Percentiles rank a stretch among this genome's conserved stretches.
Conservation (phyloP, 2,888 invertebrate species). For the Anarsia innoxiella region DNA sequence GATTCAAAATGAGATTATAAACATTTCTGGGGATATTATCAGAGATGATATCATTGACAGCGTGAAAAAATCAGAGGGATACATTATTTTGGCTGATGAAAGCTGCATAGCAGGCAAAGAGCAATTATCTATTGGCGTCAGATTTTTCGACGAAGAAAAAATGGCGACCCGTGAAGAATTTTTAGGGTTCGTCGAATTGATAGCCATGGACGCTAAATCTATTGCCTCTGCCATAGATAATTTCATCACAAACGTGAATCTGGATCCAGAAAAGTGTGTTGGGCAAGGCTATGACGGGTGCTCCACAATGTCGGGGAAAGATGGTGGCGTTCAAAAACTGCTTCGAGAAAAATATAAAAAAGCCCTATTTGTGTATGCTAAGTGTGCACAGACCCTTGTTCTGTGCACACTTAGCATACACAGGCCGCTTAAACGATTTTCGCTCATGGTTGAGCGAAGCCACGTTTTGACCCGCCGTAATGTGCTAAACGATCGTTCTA, state of each 20-base stretch:
- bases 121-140: conserved; percentile 11
- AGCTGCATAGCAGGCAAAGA: conserved; percentile 11
- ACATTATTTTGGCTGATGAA: conserved; percentile 15
- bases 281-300: conserved; percentile 15
- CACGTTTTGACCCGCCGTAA: too few species aligned
- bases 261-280: conserved; percentile 8
- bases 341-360: conserved; percentile 8
- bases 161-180: conserved; percentile 13
- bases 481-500: too few species aligned
- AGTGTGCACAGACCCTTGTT: too few species aligned
- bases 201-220: conserved; percentile 6
- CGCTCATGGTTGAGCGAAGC: too few species aligned
- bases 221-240: conserved; percentile 13
- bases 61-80: conserved; percentile 5
- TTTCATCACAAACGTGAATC: conserved; percentile 12
- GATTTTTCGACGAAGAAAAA: conserved; percentile 16
- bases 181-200: conserved; percentile 13
- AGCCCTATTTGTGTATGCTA: too few species aligned
- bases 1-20: conserved; percentile 17
- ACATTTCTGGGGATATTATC: conserved; percentile 6
- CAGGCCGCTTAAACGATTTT: too few species aligned
- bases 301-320: conserved; percentile 14
- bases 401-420: too few species aligned
- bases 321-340: conserved; percentile 12
- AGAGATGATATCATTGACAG: conserved; percentile 8